These are phyloP conservation scores for Neodontobutis hainanensis DNA, from an alignment of 2,113 vertebrate species.

Conservation along the genomic window DNA sequence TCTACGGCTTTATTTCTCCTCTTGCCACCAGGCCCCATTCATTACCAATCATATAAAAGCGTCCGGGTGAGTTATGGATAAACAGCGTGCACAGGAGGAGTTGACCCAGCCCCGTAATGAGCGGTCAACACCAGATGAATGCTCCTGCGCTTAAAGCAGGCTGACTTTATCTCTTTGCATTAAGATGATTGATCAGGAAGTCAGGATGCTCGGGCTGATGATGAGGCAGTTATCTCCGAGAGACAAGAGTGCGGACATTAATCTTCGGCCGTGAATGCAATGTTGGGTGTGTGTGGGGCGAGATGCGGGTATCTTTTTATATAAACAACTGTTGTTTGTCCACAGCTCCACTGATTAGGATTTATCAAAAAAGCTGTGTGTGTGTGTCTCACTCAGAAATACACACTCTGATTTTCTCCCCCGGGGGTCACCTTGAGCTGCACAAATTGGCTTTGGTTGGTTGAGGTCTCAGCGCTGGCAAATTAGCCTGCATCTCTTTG, in stretches of 20 bases:
- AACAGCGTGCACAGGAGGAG: conserved; percentile 14
- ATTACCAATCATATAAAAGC: conserved; percentile 3
- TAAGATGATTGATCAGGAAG: conserved; percentile 66
- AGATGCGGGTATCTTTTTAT: conserved; percentile 10
- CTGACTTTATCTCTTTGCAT: conserved; percentile 60
- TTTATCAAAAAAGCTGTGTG: conserved; percentile 21
- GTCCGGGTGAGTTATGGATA: conserved; percentile 2
- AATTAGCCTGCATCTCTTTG: conserved; percentile 66
- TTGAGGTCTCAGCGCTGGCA: conserved; percentile 55
- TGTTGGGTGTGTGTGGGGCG: conserved; percentile 18
- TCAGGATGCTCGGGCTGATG: conserved; percentile 47
- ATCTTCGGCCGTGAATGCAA: conserved; percentile 49
- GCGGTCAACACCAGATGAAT: conserved; percentile 25
- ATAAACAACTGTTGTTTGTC: conserved; percentile 47
- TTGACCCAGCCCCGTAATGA: conserved; percentile 32
- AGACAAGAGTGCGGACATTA: conserved; percentile 60
- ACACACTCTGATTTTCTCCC: conserved; percentile 35
- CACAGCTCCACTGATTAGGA: conserved; percentile 33
- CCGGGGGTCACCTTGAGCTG: conserved; percentile 62
- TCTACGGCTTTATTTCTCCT: not conserved
- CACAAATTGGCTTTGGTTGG: conserved; percentile 64
- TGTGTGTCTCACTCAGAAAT: conserved; percentile 14
- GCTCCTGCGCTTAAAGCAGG: conserved; percentile 42
- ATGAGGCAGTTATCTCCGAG: conserved; percentile 62
- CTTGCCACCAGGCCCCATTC: not conserved